These are phyloP conservation scores for Drosophila obscura DNA, from an alignment of 1,140 invertebrate species.

Conservation along the genomic window DNA sequence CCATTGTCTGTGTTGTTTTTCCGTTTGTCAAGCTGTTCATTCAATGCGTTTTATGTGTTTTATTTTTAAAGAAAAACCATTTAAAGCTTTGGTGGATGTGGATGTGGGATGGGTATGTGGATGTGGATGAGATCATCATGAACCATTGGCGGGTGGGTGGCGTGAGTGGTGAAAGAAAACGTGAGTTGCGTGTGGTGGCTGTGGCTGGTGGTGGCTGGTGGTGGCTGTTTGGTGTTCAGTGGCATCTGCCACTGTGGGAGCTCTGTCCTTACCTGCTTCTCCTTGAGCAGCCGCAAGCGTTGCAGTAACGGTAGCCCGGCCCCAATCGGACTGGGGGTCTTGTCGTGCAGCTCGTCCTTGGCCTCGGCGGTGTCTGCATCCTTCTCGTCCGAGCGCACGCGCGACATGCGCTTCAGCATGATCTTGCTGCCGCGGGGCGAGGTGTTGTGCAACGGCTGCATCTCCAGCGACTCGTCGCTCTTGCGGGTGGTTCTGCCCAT, in stretches of 20 bases:
- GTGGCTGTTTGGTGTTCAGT: slow-evolving; percentile 21
- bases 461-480: slow-evolving; percentile 87
- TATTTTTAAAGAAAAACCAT: slow-evolving; percentile 55
- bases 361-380: slow-evolving; percentile 85
- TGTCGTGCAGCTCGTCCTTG: slow-evolving; percentile 86
- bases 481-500: slow-evolving; percentile 83
- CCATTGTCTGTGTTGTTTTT: slow-evolving; percentile 29
- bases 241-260: slow-evolving; percentile 15
- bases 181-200: slow-evolving; percentile 14
- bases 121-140: slow-evolving; percentile 2
- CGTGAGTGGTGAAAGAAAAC: slow-evolving; percentile 12
- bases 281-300: slow-evolving; percentile 91
- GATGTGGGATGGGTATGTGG: background rate
- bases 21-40: slow-evolving; percentile 49
- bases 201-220: background rate
- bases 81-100: slow-evolving; percentile 49
- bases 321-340: slow-evolving; percentile 88
- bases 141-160: slow-evolving; percentile 2
- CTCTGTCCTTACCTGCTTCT: slow-evolving; percentile 89
- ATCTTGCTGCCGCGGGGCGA: slow-evolving; percentile 84
- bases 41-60: slow-evolving; percentile 44
- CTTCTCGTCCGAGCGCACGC: slow-evolving; percentile 88
- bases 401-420: slow-evolving; percentile 88
- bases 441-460: slow-evolving; percentile 86
- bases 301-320: slow-evolving; percentile 91